These are phyloP conservation scores for Oreonectes daqikongensis DNA, from an alignment of 2,797 vertebrate genomes.

Conservation along the genomic window DNA sequence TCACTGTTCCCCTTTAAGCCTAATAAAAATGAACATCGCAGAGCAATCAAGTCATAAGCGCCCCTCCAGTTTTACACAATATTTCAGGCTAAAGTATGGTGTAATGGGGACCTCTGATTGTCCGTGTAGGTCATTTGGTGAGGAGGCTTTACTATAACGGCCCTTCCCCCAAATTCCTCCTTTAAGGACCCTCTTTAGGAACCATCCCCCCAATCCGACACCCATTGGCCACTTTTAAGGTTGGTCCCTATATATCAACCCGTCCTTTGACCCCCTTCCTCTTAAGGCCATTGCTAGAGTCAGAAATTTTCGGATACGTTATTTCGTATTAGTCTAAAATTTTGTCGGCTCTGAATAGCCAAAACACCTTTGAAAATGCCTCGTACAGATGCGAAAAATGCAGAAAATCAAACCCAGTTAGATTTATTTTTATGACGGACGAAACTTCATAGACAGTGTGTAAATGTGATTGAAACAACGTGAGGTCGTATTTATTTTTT, in stretches of 20 bases:
- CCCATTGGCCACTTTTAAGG: not conserved
- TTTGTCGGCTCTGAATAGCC: no score
- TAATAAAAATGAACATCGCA: conserved; percentile 17
- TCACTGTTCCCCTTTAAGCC: conserved; percentile 69
- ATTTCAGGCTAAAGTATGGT: conserved; percentile 2
- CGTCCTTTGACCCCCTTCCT: conserved; percentile 20
- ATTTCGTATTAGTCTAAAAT: no score
- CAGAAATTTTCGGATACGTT: no score
- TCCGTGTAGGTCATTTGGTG: conserved; percentile 34
- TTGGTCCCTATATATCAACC: conserved; percentile 29
- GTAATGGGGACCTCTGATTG: conserved; percentile 9
- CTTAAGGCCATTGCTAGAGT: no score
- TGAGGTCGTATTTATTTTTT: no score
- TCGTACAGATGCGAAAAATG: no score
- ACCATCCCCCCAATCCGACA: conserved; percentile 37
- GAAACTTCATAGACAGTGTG: no score
- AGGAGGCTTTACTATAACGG: conserved; percentile 62
- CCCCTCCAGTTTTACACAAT: conserved; percentile 2
- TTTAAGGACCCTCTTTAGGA: conserved; percentile 46
- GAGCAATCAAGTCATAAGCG: conserved; percentile 15
- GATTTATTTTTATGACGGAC: no score
- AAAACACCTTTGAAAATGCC: no score
- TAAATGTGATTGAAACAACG: no score
- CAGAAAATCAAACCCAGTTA: no score
- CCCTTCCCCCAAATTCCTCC: conserved; percentile 56